phyloP scores from a whole-genome alignment of 1,140 invertebrate genomes.

The Hyles vespertilio region DNA sequence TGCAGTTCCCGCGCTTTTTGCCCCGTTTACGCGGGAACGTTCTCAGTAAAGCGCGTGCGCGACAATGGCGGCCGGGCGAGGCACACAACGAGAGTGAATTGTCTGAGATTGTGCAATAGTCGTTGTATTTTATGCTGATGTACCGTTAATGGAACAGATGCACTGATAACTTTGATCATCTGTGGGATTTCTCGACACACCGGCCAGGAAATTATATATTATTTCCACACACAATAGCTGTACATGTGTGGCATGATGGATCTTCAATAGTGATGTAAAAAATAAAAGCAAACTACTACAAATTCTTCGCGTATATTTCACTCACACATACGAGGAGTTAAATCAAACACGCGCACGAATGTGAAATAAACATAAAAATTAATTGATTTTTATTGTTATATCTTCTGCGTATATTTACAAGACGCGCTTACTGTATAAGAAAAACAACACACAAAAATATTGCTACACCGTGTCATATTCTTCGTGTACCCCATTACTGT shows the following conservation, averaged over 20 bases:
- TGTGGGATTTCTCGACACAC: conserved; percentile 1
- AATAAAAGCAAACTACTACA: no score
- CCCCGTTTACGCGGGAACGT: conserved; percentile 68
- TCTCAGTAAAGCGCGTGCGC: conserved; percentile 68
- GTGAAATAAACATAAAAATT: no score
- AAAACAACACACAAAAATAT: conserved; percentile 9
- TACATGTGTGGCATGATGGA: no score
- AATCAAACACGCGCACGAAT: no score
- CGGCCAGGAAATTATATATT: no score
- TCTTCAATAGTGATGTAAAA: no score
- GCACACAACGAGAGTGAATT: conserved; percentile 64
- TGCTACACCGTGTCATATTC: conserved; percentile 17
- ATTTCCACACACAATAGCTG: no score
- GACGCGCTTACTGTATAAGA: background rate
- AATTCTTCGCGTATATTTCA: no score
- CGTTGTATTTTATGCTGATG: conserved; percentile 64
- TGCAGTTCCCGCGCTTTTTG: conserved; percentile 71
- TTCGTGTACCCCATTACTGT: conserved; percentile 26
- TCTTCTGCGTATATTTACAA: no score
- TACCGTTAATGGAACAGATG: conserved; percentile 60
- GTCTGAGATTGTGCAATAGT: conserved; percentile 56
- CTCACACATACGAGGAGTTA: no score
- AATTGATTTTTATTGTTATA: no score
- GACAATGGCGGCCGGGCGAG: conserved; percentile 49
- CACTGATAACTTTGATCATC: conserved; percentile 15